Conservation (phyloP, 2,888 invertebrate genomes). For the Cyaniris semiargus region DNA sequence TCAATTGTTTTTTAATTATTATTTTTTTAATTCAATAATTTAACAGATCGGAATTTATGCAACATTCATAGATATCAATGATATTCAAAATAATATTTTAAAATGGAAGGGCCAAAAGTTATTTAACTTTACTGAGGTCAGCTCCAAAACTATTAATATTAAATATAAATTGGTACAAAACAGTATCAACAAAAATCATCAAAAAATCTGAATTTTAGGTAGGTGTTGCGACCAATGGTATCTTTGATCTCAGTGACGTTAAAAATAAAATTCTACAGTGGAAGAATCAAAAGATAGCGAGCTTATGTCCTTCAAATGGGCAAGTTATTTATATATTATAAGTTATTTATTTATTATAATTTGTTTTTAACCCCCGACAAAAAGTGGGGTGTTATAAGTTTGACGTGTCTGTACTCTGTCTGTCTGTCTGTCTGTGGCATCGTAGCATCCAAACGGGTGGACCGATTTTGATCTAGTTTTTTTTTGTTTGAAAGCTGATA, state of each 20-base stretch:
- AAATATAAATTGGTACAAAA: background rate
- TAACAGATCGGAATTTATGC: constrained; percentile 64
- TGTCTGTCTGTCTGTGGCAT: no score
- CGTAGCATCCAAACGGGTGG: no score
- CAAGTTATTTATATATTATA: constrained; percentile 44
- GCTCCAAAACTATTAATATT: constrained; percentile 38
- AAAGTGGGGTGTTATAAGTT: no score
- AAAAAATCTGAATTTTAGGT: constrained; percentile 49
- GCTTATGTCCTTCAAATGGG: constrained; percentile 72
- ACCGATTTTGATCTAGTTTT: no score
- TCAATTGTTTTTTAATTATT: constrained; percentile 30
- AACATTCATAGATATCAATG: constrained; percentile 65
- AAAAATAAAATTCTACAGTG: constrained; percentile 75
- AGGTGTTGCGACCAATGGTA: constrained; percentile 63
- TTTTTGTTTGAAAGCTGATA: no score
- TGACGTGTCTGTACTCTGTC: no score
- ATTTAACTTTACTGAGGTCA: constrained; percentile 69
- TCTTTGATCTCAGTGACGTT: constrained; percentile 70
- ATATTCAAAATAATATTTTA: constrained; percentile 66
- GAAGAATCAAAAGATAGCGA: constrained; percentile 71
- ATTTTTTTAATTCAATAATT: constrained; percentile 37
- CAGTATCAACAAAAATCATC: background rate
- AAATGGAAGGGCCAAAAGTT: constrained; percentile 68
- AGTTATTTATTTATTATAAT: no score
- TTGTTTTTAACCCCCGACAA: no score